Base-by-base conservation (phyloP, 2,797 vertebrate genomes). In the Lacerta agilis region DNA sequence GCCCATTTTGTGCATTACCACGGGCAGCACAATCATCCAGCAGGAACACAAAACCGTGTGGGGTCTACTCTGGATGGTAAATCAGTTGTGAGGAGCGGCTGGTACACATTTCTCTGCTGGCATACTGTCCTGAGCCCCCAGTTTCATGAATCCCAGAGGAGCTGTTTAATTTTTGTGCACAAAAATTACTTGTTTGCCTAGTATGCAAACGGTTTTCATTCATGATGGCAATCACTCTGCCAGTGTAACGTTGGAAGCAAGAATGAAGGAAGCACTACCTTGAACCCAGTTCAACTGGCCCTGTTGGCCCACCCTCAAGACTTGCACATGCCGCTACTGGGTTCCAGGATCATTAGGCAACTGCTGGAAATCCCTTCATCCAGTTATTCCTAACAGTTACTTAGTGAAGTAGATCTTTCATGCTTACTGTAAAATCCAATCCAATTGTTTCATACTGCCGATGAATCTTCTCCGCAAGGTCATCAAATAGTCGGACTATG, bases 371-470 rank as follows among this genome's bases (percentile, higher is more conserved):
- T 33, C 27, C 64, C 4, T 88, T 41, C 9, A 27, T 71, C 29
- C 13, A 72, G n/a, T 5, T 38, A 72, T 73, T 80, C 41, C 38
- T 72, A 85, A 73, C 29, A 23, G 33, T 29, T 80, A 77, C 69
- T 38, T 73, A 85, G 67, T 61, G 17, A 75, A 23, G 3, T 25
- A 72, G 90, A 41, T 29, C 80, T 55, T 18, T 38, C 45, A 79
- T 82, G 87, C 98, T 98, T 97, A 99, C 99, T 43, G 97, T 94
- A 92, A 99, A 99, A 95, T 98, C 98, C 86, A 99, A 94, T 80
- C 98, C 98, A 58, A 99, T 99, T 72, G 98, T 99, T 96, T 99
- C 99, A 87, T 99, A 99, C 55, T 99, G 99, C 5, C 98, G 98
- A 93, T 99, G 98, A 94, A 99, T 98, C 97, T 99, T 99, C 95